These are phyloP conservation scores for Enteromius anoplus DNA, from an alignment of 2,797 vertebrate species.

Conservation along the genomic window DNA sequence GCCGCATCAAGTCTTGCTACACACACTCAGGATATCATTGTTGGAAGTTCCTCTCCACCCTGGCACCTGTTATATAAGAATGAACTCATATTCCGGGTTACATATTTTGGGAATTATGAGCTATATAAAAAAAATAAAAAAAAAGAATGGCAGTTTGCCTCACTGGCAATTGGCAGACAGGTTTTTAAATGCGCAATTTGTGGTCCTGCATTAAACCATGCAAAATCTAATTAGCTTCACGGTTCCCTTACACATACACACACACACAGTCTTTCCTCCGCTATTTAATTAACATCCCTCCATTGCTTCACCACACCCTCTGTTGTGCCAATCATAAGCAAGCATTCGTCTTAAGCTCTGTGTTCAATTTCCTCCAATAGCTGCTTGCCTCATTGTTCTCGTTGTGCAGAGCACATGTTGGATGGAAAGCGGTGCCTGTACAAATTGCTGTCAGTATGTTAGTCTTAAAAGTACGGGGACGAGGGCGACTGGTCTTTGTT, in stretches of 20 bases:
- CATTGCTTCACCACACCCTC: conserved; percentile 19
- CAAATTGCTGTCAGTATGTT: conserved; percentile 57
- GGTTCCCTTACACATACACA: conserved; percentile 52
- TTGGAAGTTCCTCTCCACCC: conserved; percentile 5
- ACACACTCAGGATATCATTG: conserved; percentile 10
- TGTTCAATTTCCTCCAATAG: conserved; percentile 56
- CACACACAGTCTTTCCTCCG: conserved; percentile 46
- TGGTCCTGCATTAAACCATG: conserved; percentile 40
- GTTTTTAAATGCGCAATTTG: conserved; percentile 42
- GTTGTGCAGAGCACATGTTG: conserved; percentile 50
- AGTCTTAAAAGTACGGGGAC: conserved; percentile 23
- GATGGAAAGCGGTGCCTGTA: conserved; percentile 44
- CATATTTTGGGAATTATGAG: conserved; percentile 39
- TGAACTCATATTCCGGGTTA: conserved; percentile 29
- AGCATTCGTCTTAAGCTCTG: conserved; percentile 42
- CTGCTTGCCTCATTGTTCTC: conserved; percentile 45
- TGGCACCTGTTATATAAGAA: conserved; percentile 42
- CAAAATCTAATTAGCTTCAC: conserved; percentile 31
- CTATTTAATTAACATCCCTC: conserved; percentile 20
- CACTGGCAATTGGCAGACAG: conserved; percentile 36
- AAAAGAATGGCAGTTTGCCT: conserved; percentile 19
- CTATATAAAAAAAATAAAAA: background rate
- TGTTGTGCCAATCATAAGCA: conserved; percentile 26
- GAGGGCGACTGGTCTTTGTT: conserved; percentile 49
- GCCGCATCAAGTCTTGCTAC: conserved; percentile 33